These are phyloP conservation scores for Procapra przewalskii DNA, from an alignment of 2,113 vertebrate species.

Conservation along the genomic window DNA sequence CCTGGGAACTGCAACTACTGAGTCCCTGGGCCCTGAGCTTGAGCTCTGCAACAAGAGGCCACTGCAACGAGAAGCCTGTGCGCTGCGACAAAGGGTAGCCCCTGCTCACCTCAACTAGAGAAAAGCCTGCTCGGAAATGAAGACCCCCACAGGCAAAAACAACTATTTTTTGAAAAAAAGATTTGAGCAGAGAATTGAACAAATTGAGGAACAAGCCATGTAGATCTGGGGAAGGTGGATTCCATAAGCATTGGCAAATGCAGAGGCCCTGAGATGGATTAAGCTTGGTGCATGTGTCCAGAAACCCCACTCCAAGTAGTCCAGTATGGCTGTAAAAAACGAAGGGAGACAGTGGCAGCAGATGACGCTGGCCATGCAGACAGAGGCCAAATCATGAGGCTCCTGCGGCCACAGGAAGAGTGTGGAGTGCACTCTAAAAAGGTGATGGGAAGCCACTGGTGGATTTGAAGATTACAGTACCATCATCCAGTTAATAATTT, in stretches of 20 bases:
- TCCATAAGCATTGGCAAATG: not conserved
- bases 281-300: not conserved
- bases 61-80: not conserved
- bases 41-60: not conserved
- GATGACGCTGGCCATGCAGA: not conserved
- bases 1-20: not conserved
- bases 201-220: not conserved
- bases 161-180: not conserved
- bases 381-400: not conserved
- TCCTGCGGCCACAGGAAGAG: not conserved
- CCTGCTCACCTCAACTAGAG: not conserved
- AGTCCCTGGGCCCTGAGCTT: not conserved
- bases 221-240: not conserved
- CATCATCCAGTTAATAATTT: not conserved
- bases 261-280: not conserved
- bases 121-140: not conserved
- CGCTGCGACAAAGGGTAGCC: rapidly evolving
- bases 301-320: not conserved
- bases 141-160: not conserved
- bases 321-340: not conserved
- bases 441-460: not conserved
- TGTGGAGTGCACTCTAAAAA: not conserved
- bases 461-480: not conserved
- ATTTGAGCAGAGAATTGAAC: not conserved
- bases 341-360: not conserved